Evolutionary conservation across 2,797 vertebrate genomes (phyloP), one percentile per base, ranked within the genome.

Genomic region (Enoplosus armatus): DNA sequence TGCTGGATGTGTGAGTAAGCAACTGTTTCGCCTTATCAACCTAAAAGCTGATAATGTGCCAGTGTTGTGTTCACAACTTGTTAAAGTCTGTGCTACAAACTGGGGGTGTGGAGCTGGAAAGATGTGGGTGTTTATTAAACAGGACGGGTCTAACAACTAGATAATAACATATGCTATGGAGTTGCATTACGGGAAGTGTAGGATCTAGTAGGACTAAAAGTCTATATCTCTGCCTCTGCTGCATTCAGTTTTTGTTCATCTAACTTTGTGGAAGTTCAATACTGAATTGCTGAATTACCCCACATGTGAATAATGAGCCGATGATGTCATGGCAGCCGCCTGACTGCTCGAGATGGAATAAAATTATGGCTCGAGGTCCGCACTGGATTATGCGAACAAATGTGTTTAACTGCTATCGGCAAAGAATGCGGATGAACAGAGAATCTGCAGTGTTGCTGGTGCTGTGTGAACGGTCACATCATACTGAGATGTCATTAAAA

Each of bases 281-380:
- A 22, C 41, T 31, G 26, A 60, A 78, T 48, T 24, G 5, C 64
- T 10, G n/a, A n/a, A 41, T 6, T 10, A 9, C 16, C 27, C 20
- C 70, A 59, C 60, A 59, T 62, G 70, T 77, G 68, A 68, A 75
- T 75, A 77, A 82, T 72, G 54, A 53, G 39, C 0, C 0, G 1
- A 27, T 69, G 37, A 55, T 54, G 51, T 81, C 55, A 79, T 22
- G 24, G 31, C 66, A 55, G 61, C 7, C 22, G 50, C 54, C 33
- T 65, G 35, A 59, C 39, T 41, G 33, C 33, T 60, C 0, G 0
- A 39, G 39, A 74, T 62, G 16, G n/a, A 60, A 43, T 50, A 63
- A 69, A 73, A 75, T 50, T 16, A 37, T 35, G 22, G 22, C 50
- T 66, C 10, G 5, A 33, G 8, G 72, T 72, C 37, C 29, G 39